Base-by-base conservation (phyloP, 2,797 vertebrate species). In the Lagodon rhomboides region DNA sequence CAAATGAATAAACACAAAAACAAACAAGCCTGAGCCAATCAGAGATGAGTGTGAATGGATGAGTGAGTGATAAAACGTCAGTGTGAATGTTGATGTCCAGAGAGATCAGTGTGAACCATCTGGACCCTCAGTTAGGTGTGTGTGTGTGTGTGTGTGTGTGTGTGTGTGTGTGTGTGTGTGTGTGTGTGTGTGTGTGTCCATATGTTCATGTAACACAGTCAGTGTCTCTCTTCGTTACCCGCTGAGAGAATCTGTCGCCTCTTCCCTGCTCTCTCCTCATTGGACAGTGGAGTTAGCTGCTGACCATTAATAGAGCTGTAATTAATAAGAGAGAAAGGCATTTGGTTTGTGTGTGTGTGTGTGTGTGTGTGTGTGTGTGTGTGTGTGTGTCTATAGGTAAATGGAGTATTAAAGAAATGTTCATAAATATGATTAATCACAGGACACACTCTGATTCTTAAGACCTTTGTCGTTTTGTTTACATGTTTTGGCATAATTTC, bases 171-270 rank as follows among this genome's bases (percentile, higher is more conserved):
- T 25, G 23, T 64, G 12, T 38, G 27, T 38, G 27, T 12, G 25
- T 12, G 54, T 23, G 54, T 23, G 23, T 44, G 13, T 38, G 18
- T 67, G 30, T 22, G 17, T 17, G 8, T 53, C n/a, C 41, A 41
- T 68, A 25, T 71, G 56, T n/a, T 60, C 4, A 58, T 25, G 34
- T 68, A 20, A 66, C 51, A 38, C 54, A 46, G 60, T 72, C 18
- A 3, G 10, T 50, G 13, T 63, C 7, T 46, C 34, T 66, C 5
- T 68, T 10, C 27, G 15, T 49, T n/a, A 22, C 83, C 62, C 25
- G 50, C 84, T 60, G 80, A 62, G 76, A 61, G 41, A 69, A 79
- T 76, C 75, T 82, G 79, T 75, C 25, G 11, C 49, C 51, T 50
- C 11, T 60, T 76, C 74, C 61, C 77, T 51, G n/a, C 76, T 64